Percentiles rank a stretch among this genome's conserved stretches.
phyloP scores from a whole-genome alignment of 2,113 vertebrate genomes.

The Rissa tridactyla region DNA sequence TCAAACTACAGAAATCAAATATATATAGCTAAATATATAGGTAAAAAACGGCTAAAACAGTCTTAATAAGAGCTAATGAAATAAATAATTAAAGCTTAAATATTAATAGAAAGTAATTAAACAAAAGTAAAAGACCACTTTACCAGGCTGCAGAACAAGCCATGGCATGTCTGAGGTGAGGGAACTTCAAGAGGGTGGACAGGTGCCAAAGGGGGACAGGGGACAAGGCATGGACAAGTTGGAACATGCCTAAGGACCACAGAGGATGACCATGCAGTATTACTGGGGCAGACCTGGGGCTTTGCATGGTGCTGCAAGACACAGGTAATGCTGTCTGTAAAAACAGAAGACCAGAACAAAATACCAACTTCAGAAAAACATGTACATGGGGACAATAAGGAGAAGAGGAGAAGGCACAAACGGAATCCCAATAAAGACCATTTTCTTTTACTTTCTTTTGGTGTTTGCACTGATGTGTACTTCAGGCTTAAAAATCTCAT shows the following conservation, averaged over 20 bases:
- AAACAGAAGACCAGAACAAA: background rate
- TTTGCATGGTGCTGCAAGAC: background rate
- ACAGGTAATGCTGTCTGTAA: background rate
- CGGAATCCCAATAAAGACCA: background rate
- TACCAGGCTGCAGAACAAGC: background rate
- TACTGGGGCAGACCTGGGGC: background rate
- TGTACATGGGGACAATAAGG: background rate
- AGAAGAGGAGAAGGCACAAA: background rate
- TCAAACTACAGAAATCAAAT: background rate
- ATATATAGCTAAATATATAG: background rate
- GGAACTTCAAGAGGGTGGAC: background rate
- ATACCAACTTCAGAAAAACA: background rate
- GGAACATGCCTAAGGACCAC: background rate
- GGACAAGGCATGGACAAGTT: rapidly evolving
- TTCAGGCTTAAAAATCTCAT: background rate
- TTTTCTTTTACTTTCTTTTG: background rate
- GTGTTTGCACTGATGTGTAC: background rate
- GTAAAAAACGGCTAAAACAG: background rate
- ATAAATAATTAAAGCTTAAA: background rate
- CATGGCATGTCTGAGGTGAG: background rate
- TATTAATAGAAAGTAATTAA: background rate
- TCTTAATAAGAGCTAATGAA: background rate
- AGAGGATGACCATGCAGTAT: background rate
- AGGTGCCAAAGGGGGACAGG: background rate
- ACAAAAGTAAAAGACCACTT: background rate